Conservation (phyloP, 2,113 vertebrate genomes). For the Rhinoderma darwinii region DNA sequence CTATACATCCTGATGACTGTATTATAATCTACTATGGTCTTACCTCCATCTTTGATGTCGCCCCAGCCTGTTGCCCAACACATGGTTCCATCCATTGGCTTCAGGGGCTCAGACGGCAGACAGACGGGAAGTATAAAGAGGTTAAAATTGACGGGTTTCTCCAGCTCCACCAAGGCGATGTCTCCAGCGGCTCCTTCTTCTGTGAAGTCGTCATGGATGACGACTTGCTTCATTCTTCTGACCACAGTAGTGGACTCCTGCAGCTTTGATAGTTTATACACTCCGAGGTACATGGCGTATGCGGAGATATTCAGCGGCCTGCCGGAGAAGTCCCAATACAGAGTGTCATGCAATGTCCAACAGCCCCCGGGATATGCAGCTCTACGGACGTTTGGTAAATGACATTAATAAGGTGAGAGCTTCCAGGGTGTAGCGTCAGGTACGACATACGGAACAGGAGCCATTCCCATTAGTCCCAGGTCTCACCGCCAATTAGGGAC, state of each 20-base stretch:
- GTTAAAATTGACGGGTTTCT: slow-evolving; percentile 52
- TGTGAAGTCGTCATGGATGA: slow-evolving; percentile 55
- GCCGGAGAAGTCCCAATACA: not conserved
- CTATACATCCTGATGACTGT: not conserved
- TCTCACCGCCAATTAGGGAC: too few species aligned
- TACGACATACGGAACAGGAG: too few species aligned
- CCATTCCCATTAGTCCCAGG: too few species aligned
- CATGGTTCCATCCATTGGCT: not conserved
- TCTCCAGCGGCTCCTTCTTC: slow-evolving; percentile 61
- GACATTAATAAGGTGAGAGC: too few species aligned
- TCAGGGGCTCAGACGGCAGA: slow-evolving; percentile 56
- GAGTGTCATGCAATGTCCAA: not conserved
- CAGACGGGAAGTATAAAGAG: slow-evolving; percentile 65
- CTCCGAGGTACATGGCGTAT: slow-evolving; percentile 13
- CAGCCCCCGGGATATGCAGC: too few species aligned
- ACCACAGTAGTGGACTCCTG: not conserved
- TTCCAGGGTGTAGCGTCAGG: too few species aligned
- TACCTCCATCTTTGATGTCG: slow-evolving; percentile 63
- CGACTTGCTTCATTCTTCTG: slow-evolving; percentile 46
- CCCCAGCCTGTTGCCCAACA: slow-evolving; percentile 74
- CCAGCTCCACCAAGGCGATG: slow-evolving; percentile 66
- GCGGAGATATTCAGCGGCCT: not conserved
- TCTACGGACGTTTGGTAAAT: too few species aligned
- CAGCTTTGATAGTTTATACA: not conserved
- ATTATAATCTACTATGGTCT: not conserved